Evolutionary conservation across 1,140 invertebrate genomes (phyloP), one percentile per base, ranked within the genome.

Genomic region (Papilio polytes): DNA sequence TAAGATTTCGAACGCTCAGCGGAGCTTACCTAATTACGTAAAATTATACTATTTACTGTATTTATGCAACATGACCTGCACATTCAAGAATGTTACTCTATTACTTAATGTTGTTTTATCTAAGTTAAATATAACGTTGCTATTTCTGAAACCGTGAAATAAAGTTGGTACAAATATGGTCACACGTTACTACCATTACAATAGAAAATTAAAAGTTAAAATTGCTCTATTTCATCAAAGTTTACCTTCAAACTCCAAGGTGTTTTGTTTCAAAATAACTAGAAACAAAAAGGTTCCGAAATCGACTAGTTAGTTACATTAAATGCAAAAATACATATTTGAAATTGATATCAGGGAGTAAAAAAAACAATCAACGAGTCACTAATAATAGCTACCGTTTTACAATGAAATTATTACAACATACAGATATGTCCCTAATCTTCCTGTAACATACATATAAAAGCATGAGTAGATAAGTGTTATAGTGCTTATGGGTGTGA

Each of bases 21-120:
- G 63, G 26, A 31, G 22, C 63, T 70, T 1, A 70, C 15, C 63
- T 70, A 70, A 70, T 31, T 70, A 13, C 63, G 22, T 15, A 70
- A 70, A 70, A 36, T 31, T 70, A 31, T 70, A 31, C 3, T 31
- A 70, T 70, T 31, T 31, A 63, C 56, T 59, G n/a, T 63, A 70
- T 70, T 70, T 70, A 70, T 70, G 63, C 22, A 70, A 70, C 18
- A 31, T 36, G 63, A 70, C 63, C 63, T 31, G 63, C 63, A 31
- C 26, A 70, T 70, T 70, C 1, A 70, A 6, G 63, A 31, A 70
- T 70, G 12, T 70, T 70, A 70, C 59, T 70, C 63, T 70, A 70
- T 70, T 70, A 70, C 63, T 31, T 13, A 70, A 70, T 36, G 26
- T 66, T 66, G 63, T 31, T 70, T 70, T 70, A 36, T 3, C 63